A percentile compares a stretch with the other conserved stretches of the same genome.
These are phyloP conservation scores for Eriocheir sinensis DNA, from an alignment of 1,140 invertebrate genomes.

Conservation along the genomic window DNA sequence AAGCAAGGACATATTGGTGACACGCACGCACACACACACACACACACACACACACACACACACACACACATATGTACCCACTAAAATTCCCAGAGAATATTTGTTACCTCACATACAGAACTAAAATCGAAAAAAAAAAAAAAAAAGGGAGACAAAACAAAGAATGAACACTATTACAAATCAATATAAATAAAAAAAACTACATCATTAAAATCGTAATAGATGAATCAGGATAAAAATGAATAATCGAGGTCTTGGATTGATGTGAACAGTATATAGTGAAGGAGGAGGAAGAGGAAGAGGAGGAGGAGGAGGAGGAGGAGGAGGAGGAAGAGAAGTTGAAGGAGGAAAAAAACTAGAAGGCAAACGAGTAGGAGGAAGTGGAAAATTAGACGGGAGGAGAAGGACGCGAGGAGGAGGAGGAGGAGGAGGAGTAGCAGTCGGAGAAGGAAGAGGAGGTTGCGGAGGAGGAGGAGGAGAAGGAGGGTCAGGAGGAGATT, in stretches of 20 bases:
- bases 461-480: neutral
- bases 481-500: neutral
- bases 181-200: too few species aligned
- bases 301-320: neutral
- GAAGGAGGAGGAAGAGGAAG: neutral
- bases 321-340: neutral
- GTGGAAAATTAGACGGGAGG: neutral
- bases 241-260: neutral
- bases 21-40: too few species aligned
- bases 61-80: too few species aligned
- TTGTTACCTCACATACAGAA: too few species aligned
- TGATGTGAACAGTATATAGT: neutral
- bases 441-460: neutral
- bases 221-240: too few species aligned
- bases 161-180: too few species aligned
- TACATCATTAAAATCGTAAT: too few species aligned
- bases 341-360: neutral
- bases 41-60: too few species aligned
- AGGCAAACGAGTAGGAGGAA: neutral
- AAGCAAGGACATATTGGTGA: too few species aligned
- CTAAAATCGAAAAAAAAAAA: neutral
- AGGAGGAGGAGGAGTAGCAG: neutral
- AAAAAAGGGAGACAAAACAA: neutral
- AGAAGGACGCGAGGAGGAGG: neutral
- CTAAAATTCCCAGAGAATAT: too few species aligned